These are phyloP conservation scores for Neosilurus mollespiculum DNA, from an alignment of 2,797 vertebrate genomes.

Conservation along the genomic window DNA sequence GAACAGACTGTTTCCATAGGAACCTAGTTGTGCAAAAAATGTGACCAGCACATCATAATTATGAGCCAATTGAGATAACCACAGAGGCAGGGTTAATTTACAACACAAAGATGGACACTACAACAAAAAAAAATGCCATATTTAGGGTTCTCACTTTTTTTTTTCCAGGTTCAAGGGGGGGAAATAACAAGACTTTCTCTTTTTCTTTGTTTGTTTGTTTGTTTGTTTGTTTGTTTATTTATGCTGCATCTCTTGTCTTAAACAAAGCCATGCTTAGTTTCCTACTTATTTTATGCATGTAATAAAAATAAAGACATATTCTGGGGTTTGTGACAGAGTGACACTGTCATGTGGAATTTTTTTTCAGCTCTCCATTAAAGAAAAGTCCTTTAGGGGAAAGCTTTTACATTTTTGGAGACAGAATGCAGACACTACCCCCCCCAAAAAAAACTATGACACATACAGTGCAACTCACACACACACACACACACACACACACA, in stretches of 20 bases:
- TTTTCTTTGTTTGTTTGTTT: too few species aligned
- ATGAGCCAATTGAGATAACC: slow-evolving; percentile 28
- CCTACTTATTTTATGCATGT: slow-evolving; percentile 14
- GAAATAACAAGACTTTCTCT: background rate
- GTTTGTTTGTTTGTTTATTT: too few species aligned
- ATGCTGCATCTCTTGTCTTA: background rate
- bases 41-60: slow-evolving; percentile 55
- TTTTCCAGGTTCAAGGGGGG: too few species aligned
- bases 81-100: slow-evolving; percentile 16
- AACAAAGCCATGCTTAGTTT: slow-evolving; percentile 28
- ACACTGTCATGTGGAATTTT: slow-evolving; percentile 36
- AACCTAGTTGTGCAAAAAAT: slow-evolving; percentile 52
- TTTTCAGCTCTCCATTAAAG: slow-evolving; percentile 39
- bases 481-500: background rate
- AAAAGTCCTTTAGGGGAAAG: slow-evolving; percentile 43
- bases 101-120: slow-evolving; percentile 10
- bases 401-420: slow-evolving; percentile 46
- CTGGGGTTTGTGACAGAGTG: slow-evolving; percentile 18
- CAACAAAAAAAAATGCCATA: background rate
- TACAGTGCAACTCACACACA: background rate
- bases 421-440: slow-evolving; percentile 25
- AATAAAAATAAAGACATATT: slow-evolving; percentile 25
- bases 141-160: background rate
- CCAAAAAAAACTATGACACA: background rate
- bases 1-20: slow-evolving; percentile 47